Base-by-base conservation (phyloP, 2,888 invertebrate species). In the Poecilobothrus nobilitatus region DNA sequence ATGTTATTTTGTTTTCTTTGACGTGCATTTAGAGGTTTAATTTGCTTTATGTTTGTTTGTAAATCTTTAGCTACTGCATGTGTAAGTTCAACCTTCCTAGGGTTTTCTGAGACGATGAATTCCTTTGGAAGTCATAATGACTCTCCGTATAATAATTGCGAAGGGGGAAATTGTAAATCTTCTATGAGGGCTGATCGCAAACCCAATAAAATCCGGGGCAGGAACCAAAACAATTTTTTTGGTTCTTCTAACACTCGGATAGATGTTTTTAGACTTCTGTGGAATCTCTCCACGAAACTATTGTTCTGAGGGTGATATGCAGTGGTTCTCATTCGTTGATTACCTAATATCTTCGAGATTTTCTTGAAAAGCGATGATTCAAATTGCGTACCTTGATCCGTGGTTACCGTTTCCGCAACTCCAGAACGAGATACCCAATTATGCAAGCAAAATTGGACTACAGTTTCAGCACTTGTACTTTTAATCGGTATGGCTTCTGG, bases 371-470 rank as follows among this genome's bases (percentile, higher is more conserved):
- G 41, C 15, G 67, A 65, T 15, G 71, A 69, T 65, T 71, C 70
- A 20, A 72, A 70, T 41, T 72, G 70, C 4, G 65, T 65, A 1
- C 71, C 68, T 68, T 71, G 70, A 44, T 72, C 70, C 6, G 71
- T 69, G 1, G 69, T 68, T 15, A 71, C 66, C 62, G 12, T 63
- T 6, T 41, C 9, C 18, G 70, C 71, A 22, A 67, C 69, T 15
- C 69, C 71, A 62, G 71, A 73, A 12, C 70, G 64, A 18, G 68
- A 70, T 37, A 73, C 67, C 44, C 68, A 73, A 12, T 69, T 64
- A 63, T 70, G 33, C 6, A 71, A 65, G 37, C 73, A 72, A 10
- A 37, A 61, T 37, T 69, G 69, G 21, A 68, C 71, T 10, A 71
- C 65, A 4, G 70, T 69, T 44, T 63, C 63, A 1, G 72, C 71